Conservation (phyloP, 2,888 invertebrate species). For the Chydorus sphaericus region DNA sequence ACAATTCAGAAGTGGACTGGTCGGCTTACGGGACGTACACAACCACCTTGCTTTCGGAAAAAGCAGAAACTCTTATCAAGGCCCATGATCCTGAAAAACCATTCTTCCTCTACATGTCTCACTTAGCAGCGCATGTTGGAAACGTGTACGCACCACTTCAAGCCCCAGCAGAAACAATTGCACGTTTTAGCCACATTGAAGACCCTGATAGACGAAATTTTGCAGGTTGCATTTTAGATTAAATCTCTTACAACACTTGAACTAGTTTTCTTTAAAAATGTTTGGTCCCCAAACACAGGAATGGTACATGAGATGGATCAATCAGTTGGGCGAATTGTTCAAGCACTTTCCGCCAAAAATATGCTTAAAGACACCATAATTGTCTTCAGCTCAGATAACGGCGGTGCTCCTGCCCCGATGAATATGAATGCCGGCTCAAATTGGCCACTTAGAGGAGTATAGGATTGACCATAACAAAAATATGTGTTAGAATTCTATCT, state of each 20-base stretch:
- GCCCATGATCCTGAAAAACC: conserved; percentile 51
- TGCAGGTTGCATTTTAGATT: conserved; percentile 45
- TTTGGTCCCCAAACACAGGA: too few relatives aligned
- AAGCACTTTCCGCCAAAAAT: conserved; percentile 44
- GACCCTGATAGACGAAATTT: conserved; percentile 54
- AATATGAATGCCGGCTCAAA: conserved; percentile 51
- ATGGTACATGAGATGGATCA: conserved; percentile 73
- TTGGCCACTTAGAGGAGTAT: conserved; percentile 44
- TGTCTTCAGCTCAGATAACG: conserved; percentile 76
- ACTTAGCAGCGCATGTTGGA: conserved; percentile 77
- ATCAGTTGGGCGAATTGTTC: conserved; percentile 60
- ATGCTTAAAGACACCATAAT: conserved; percentile 69
- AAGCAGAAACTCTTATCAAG: conserved; percentile 54
- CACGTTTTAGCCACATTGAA: conserved; percentile 48
- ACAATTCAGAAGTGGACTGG: conserved; percentile 50
- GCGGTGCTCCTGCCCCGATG: conserved; percentile 58
- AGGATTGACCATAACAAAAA: too few relatives aligned
- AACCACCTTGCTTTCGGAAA: conserved; percentile 65
- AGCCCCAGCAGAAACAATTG: conserved; percentile 52
- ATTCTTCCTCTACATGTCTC: conserved; percentile 71
- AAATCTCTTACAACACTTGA: not conserved
- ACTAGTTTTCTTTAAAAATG: too few relatives aligned
- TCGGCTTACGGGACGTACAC: conserved; percentile 67
- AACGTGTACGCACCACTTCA: conserved; percentile 69
- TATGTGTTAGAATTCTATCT: too few relatives aligned